Evolutionary conservation across 2,113 vertebrate species (phyloP).

Genomic region (Tylochromis polylepis): DNA sequence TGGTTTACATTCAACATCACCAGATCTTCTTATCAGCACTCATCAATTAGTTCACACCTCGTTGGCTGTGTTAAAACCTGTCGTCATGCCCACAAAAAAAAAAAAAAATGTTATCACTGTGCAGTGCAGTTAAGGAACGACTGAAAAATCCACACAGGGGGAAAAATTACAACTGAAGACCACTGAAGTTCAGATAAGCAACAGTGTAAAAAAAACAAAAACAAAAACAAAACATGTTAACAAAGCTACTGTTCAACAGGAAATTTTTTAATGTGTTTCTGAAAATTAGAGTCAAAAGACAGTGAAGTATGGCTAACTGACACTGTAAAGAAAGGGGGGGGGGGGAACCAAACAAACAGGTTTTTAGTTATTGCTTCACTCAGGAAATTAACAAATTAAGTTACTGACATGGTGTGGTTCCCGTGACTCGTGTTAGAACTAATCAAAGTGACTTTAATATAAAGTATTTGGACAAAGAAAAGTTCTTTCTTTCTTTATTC

Average conservation of each 20-base stretch:
- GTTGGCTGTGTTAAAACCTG: neutral
- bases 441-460: neutral
- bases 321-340: neutral
- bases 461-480: neutral
- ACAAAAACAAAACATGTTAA: fast-evolving
- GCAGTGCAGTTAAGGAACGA: slow-evolving; percentile 28
- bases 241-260: neutral
- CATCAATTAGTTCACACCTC: neutral
- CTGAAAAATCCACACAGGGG: neutral
- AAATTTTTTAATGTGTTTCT: slow-evolving; percentile 36
- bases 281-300: neutral
- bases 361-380: neutral
- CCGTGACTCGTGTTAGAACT: neutral
- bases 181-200: neutral
- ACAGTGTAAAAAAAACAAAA: slow-evolving; percentile 1
- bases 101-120: neutral
- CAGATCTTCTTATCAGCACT: neutral
- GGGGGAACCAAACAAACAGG: neutral
- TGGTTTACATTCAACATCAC: neutral
- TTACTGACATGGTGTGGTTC: neutral
- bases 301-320: neutral
- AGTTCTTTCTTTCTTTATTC: neutral
- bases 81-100: neutral
- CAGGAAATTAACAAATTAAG: neutral
- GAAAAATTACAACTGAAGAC: neutral